Evolutionary conservation across 2,888 invertebrate genomes (phyloP), one percentile per base, ranked within the genome.

Genomic region (Drosophila meridiana): DNA sequence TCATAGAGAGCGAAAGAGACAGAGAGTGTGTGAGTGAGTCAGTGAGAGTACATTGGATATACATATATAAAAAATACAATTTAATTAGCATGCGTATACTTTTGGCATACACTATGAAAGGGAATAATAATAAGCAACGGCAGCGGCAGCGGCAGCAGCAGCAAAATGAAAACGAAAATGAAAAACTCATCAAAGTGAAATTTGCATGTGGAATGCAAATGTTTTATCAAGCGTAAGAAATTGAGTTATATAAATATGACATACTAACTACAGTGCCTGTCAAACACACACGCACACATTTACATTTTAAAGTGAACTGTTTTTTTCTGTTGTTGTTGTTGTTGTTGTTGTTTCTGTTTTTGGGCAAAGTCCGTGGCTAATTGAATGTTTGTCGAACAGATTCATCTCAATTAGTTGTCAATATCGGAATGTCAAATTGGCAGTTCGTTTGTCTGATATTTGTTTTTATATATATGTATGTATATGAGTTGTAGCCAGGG

Each of bases 61-160:
- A 26, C 7, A 14, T 40, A 14, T 14, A 14, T 40, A 64, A 45
- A 57, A 56, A 42, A 53, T 40, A 50, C 58, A 80, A 86, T 86
- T 81, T 81, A 88, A 84, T 83, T 81, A 81, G 72, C 59, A 82
- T 77, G 66, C 71, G 71, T 72, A 69, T 55, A 66, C 69, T 77
- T 76, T 74, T 47, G 11, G 61, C 71, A 69, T 38, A 61, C 55
- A 76, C 60, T 66, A 65, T 73, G 30, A 65, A 64, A 69, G 60
- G 40, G 59, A 53, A 61, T 68, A 72, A 55, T 61, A 76, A 68
- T 36, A n/a, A 67, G 66, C n/a, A 53, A 9, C 36, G 36, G 20
- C 13, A 64, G 47, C 20, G 30, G 63, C 5, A 61, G 62, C 45
- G 45, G 56, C 45, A 57, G 45, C 32, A 63, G 40, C 52, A 34